phyloP scores from a whole-genome alignment of 2,888 invertebrate genomes.

The Drosophila diplacantha region DNA sequence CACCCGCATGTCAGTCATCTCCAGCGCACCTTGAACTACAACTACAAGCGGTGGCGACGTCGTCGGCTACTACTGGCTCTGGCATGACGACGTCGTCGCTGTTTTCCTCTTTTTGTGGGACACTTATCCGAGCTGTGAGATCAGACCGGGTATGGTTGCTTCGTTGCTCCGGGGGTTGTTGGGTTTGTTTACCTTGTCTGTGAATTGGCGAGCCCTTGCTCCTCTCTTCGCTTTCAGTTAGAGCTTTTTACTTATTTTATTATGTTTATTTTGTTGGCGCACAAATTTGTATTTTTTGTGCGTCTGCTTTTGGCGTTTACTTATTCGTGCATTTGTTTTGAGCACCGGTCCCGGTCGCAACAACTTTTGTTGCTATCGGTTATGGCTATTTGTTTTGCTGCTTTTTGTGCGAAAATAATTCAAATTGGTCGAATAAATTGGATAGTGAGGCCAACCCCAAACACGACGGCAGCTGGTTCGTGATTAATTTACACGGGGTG shows the following conservation, averaged over 20 bases:
- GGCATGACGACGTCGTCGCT: conserved; percentile 8
- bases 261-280: conserved; percentile 25
- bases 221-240: conserved; percentile 35
- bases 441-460: conserved; percentile 30
- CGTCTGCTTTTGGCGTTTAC: conserved; percentile 38
- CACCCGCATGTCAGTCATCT: conserved; percentile 40
- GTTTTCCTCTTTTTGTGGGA: conserved; percentile 16
- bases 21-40: conserved; percentile 66
- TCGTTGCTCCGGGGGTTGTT: conserved; percentile 41
- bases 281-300: conserved; percentile 55
- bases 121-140: conserved; percentile 59
- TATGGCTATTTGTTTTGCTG: conserved; percentile 45
- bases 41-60: conserved; percentile 18
- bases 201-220: conserved; percentile 35
- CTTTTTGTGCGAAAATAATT: conserved; percentile 53
- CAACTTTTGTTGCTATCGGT: conserved; percentile 53
- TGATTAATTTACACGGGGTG: conserved; percentile 56
- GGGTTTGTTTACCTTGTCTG: conserved; percentile 67
- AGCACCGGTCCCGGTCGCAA: conserved; percentile 19
- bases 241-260: conserved; percentile 29
- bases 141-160: conserved; percentile 36
- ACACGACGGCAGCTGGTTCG: conserved; percentile 37
- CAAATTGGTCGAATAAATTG: conserved; percentile 56
- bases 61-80: conserved; percentile 12
- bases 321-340: conserved; percentile 29